Percentiles rank a stretch among this genome's conserved stretches.
phyloP scores from a whole-genome alignment of 2,888 invertebrate genomes.

The Euclidia mi region DNA sequence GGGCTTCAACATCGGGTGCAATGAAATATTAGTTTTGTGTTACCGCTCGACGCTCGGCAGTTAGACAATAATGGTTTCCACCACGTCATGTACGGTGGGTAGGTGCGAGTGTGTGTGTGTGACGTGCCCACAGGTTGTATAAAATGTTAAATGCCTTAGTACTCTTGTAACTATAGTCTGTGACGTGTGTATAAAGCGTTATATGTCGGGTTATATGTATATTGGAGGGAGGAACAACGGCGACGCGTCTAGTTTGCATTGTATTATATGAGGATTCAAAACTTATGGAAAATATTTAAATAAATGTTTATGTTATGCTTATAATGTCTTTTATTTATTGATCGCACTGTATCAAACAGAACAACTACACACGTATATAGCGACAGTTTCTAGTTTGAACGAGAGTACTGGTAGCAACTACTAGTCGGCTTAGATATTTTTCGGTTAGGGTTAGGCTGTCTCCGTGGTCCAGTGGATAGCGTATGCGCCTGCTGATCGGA shows the following conservation, averaged over 20 bases:
- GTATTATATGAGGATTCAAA: constrained; percentile 82
- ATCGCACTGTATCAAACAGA: neutral
- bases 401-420: too few species aligned
- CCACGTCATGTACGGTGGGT: constrained; percentile 47
- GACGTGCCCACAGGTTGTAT: constrained; percentile 61
- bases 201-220: constrained; percentile 63
- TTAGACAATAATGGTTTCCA: constrained; percentile 21
- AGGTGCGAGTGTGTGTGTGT: constrained; percentile 40
- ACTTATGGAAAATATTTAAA: constrained; percentile 83
- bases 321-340: constrained; percentile 48
- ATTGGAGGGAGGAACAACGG: constrained; percentile 56
- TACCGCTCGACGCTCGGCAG: constrained; percentile 6
- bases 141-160: constrained; percentile 69
- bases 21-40: constrained; percentile 2
- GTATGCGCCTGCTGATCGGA: too few species aligned
- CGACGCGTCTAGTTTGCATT: constrained; percentile 61
- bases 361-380: too few species aligned
- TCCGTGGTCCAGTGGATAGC: too few species aligned
- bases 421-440: too few species aligned
- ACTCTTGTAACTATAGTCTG: constrained; percentile 33
- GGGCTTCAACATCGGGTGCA: constrained; percentile 13
- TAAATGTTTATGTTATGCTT: constrained; percentile 88
- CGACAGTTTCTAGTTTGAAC: too few species aligned
- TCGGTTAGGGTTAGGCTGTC: too few species aligned
- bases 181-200: constrained; percentile 60